A percentile compares a stretch with the other conserved stretches of the same genome.
Evolutionary conservation across 1,140 invertebrate species (phyloP).

Genomic region (Laupala kohalensis): DNA sequence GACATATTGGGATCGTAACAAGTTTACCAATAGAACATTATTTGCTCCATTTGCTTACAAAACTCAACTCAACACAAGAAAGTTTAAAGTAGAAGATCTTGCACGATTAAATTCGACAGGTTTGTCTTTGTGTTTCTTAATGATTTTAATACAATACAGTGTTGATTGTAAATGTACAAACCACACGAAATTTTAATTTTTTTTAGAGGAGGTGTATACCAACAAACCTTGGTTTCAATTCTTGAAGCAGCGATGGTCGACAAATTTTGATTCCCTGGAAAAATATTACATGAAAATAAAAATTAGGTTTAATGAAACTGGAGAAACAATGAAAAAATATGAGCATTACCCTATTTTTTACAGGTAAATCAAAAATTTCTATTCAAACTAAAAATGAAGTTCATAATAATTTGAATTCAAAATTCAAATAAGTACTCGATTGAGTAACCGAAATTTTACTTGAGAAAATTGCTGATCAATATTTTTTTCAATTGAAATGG

Average conservation of each 20-base stretch:
- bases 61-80: conserved; percentile 62
- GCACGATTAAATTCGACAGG: conserved; percentile 63
- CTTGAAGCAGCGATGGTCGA: conserved; percentile 83
- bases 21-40: conserved; percentile 81
- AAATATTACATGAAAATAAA: conserved; percentile 88
- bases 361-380: conserved; percentile 29
- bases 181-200: neutral
- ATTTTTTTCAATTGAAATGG: too few relatives aligned
- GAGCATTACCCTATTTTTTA: conserved; percentile 86
- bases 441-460: too few relatives aligned
- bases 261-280: conserved; percentile 83
- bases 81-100: conserved; percentile 78
- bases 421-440: too few relatives aligned
- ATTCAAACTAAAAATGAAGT: too few relatives aligned
- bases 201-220: conserved; percentile 59
- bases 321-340: conserved; percentile 66
- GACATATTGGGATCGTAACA: conserved; percentile 89
- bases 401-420: too few relatives aligned
- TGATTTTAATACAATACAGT: neutral
- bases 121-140: conserved; percentile 23
- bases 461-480: too few relatives aligned
- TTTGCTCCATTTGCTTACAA: conserved; percentile 94
- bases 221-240: conserved; percentile 76
- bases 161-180: neutral
- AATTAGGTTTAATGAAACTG: conserved; percentile 77